Percentiles rank a stretch among this genome's conserved stretches.
Conservation (phyloP, 2,797 vertebrate species). For the Spizella passerina region DNA sequence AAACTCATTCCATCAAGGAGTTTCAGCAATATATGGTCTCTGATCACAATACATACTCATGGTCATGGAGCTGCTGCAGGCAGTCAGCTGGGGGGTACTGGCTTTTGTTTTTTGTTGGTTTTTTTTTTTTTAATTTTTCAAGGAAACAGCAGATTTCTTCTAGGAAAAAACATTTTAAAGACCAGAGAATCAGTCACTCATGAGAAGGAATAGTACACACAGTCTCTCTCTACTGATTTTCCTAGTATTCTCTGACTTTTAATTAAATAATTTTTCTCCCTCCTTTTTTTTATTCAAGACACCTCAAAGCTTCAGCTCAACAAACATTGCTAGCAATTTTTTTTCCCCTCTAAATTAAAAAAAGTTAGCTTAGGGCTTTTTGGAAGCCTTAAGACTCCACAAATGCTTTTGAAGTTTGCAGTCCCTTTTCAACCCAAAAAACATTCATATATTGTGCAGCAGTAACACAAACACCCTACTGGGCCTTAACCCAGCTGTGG, state of each 20-base stretch:
- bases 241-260: neutral
- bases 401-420: slow-evolving; percentile 50
- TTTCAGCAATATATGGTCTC: slow-evolving; percentile 35
- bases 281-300: slow-evolving; percentile 14
- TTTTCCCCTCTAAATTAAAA: slow-evolving; percentile 13
- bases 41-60: slow-evolving; percentile 29
- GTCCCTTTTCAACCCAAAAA: neutral
- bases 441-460: neutral
- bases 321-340: neutral
- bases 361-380: slow-evolving; percentile 21
- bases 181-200: slow-evolving; percentile 7
- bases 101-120: neutral
- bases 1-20: slow-evolving; percentile 65
- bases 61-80: slow-evolving; percentile 6
- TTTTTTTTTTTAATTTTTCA: neutral
- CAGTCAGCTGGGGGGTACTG: neutral
- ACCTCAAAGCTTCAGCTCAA: neutral
- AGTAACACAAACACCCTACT: neutral
- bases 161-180: slow-evolving; percentile 28
- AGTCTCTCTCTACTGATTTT: neutral
- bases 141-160: slow-evolving; percentile 23
- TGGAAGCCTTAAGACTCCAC: neutral
- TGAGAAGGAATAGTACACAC: neutral
- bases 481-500: neutral
- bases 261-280: slow-evolving; percentile 28